Percentiles rank a stretch among this genome's conserved stretches.
Evolutionary conservation across 2,888 invertebrate species (phyloP).

Genomic region (Plagiodera versicolora): DNA sequence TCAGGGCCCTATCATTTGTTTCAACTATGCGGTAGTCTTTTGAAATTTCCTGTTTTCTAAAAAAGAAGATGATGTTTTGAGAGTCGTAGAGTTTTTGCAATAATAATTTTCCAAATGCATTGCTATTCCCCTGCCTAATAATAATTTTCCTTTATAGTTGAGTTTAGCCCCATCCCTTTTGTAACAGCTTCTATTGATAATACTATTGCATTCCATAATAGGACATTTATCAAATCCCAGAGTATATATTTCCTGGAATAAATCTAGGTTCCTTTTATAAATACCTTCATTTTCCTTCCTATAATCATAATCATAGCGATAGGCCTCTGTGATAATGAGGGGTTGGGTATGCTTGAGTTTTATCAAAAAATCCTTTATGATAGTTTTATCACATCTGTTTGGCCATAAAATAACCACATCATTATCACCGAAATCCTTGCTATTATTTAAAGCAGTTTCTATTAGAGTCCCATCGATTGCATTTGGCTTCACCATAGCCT

Average conservation of each 20-base stretch:
- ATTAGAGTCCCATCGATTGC: not conserved
- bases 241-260: constrained; percentile 1
- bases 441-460: constrained; percentile 6
- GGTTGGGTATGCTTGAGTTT: constrained; percentile 4
- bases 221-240: not conserved
- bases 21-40: not conserved
- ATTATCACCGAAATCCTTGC: constrained; percentile 8
- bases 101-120: not conserved
- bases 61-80: not conserved
- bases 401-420: constrained; percentile 1
- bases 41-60: not conserved
- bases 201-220: not conserved
- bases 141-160: no score
- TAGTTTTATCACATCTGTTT: no score
- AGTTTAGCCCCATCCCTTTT: not conserved
- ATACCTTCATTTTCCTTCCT: not conserved
- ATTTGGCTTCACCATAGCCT: constrained; percentile 7
- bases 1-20: not conserved
- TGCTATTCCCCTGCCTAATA: no score
- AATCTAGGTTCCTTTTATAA: constrained; percentile 3
- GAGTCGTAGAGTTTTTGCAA: not conserved
- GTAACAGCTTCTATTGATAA: constrained; percentile 5
- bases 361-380: constrained; percentile 1
- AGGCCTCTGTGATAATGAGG: not conserved
- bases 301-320: constrained; percentile 8